Conservation (phyloP, 2,113 vertebrate genomes). For the Osmerus mordax region DNA sequence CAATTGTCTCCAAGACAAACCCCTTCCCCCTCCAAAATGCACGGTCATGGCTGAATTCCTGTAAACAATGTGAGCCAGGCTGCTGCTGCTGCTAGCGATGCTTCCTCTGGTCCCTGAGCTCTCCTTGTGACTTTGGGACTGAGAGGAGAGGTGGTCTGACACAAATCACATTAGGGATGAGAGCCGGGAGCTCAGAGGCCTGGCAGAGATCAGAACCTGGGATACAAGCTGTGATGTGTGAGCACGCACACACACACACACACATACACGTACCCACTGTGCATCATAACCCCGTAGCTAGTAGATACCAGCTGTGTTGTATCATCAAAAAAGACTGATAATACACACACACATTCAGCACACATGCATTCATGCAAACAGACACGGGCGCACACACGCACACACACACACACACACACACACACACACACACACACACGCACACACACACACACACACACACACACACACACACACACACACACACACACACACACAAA, state of each 20-base stretch:
- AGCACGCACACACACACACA: background rate
- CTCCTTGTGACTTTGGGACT: constrained; percentile 22
- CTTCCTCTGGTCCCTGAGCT: constrained; percentile 23
- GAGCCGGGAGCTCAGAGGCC: constrained; percentile 15
- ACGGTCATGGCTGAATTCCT: no score
- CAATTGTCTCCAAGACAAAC: no score
- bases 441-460: background rate
- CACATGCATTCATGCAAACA: background rate
- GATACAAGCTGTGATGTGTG: constrained; percentile 17
- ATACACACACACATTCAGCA: constrained; percentile 1
- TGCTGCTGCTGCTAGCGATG: background rate
- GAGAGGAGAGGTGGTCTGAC: constrained; percentile 25
- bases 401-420: background rate
- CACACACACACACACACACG: background rate
- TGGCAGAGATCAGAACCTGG: constrained; percentile 1
- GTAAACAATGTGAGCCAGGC: no score
- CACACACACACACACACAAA: background rate
- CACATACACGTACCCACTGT: constrained; percentile 7
- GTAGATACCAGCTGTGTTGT: constrained; percentile 23
- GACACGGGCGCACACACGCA: background rate
- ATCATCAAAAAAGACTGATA: constrained; percentile 34
- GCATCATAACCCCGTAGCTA: constrained; percentile 22
- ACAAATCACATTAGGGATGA: constrained; percentile 37
- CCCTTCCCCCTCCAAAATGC: no score
- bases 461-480: background rate